Conservation (phyloP, 2,888 invertebrate genomes). For the Pristionchus maxplancki region DNA sequence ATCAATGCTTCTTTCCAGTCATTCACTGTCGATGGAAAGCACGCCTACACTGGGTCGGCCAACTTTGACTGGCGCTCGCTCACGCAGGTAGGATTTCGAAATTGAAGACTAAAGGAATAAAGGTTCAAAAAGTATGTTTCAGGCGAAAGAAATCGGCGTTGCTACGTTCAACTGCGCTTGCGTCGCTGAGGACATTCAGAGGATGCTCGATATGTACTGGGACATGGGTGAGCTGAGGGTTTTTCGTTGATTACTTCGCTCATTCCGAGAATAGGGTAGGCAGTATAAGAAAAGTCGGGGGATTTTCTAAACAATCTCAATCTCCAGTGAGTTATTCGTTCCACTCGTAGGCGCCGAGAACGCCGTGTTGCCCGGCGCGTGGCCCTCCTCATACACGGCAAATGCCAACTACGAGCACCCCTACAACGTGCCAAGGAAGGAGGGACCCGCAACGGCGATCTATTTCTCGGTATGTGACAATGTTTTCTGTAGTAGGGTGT, state of each 20-base stretch:
- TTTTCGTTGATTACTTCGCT: no score
- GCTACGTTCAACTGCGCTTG: conserved; percentile 89
- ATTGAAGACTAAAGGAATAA: no score
- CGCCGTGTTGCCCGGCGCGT: background rate
- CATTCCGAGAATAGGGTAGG: no score
- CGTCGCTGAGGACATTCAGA: conserved; percentile 88
- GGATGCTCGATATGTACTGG: conserved; percentile 86
- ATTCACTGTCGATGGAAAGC: conserved; percentile 91
- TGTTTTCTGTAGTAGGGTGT: no score
- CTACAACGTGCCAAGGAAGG: background rate
- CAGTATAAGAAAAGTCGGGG: no score
- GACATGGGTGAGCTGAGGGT: conserved; percentile 62
- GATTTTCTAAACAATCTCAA: no score
- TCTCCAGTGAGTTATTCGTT: no score
- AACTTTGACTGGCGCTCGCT: conserved; percentile 98
- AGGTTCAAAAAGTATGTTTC: no score
- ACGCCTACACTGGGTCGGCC: conserved; percentile 93
- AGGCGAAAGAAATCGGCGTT: conserved; percentile 87
- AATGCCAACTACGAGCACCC: conserved; percentile 24
- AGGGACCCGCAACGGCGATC: background rate
- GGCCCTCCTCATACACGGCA: conserved; percentile 6
- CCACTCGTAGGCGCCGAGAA: conserved; percentile 40
- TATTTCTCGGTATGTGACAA: conserved; percentile 39
- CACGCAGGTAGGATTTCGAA: conserved; percentile 83
- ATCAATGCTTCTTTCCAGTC: conserved; percentile 81